A percentile compares a stretch with the other conserved stretches of the same genome.
Evolutionary conservation across 2,888 invertebrate species (phyloP).

Genomic region (Chrysomela aeneicollis): DNA sequence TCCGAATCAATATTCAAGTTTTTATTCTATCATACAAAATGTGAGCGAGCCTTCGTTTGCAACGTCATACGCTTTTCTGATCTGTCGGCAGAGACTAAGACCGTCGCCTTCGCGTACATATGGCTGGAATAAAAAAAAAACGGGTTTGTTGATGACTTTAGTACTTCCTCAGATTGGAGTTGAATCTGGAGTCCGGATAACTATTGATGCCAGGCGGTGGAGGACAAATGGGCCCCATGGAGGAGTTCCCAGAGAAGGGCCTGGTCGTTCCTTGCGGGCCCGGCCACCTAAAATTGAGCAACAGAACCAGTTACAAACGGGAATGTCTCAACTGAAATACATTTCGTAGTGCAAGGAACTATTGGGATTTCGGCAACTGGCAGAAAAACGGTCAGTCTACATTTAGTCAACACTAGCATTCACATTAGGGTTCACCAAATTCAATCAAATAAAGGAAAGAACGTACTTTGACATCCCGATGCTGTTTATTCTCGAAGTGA

Average conservation of each 20-base stretch:
- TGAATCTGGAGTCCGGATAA: slow-evolving; percentile 52
- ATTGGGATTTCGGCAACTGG: too few species aligned
- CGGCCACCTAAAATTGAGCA: slow-evolving; percentile 41
- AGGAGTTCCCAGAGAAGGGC: slow-evolving; percentile 51
- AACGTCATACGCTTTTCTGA: too few species aligned
- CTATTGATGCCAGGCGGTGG: slow-evolving; percentile 59
- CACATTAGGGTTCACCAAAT: too few species aligned
- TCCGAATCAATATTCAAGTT: too few species aligned
- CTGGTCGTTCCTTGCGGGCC: slow-evolving; percentile 33
- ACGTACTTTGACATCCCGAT: slow-evolving; percentile 27
- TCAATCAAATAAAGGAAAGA: slow-evolving; percentile 15
- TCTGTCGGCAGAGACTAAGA: too few species aligned
- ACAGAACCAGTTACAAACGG: not conserved
- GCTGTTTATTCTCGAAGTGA: slow-evolving; percentile 29
- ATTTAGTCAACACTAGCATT: too few species aligned
- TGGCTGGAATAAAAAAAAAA: not conserved
- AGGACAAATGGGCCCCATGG: slow-evolving; percentile 52
- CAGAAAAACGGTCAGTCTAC: too few species aligned
- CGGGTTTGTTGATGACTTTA: not conserved
- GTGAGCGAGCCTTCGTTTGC: too few species aligned
- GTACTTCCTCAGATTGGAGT: slow-evolving; percentile 43
- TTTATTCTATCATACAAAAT: too few species aligned
- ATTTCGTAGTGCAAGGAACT: too few species aligned
- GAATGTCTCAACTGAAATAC: too few species aligned
- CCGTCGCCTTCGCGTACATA: not conserved